Conservation (phyloP, 2,797 vertebrate species). For the Epinephelus awoara region DNA sequence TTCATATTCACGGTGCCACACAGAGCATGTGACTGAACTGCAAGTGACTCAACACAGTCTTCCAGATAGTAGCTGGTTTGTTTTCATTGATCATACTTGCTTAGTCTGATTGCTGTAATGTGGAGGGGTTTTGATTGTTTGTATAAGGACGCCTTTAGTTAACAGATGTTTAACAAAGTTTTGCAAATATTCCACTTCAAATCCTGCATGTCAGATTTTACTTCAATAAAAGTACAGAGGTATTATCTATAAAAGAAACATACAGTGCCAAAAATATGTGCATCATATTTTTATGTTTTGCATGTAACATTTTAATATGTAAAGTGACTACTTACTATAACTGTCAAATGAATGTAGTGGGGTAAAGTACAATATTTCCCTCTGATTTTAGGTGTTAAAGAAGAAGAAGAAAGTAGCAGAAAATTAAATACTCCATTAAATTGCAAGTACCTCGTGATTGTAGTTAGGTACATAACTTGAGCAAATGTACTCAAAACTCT, state of each 20-base stretch:
- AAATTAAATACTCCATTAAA: not conserved
- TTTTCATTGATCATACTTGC: not conserved
- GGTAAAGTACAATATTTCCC: not conserved
- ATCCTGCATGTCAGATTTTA: not conserved
- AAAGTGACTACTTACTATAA: not conserved
- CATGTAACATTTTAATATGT: too few species aligned
- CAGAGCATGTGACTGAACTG: slow-evolving; percentile 3
- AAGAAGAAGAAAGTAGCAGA: not conserved
- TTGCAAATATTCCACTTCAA: slow-evolving; percentile 1
- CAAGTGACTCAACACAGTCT: not conserved
- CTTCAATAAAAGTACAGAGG: not conserved
- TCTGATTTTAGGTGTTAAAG: not conserved
- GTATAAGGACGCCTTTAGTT: not conserved
- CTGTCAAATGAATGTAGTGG: not conserved
- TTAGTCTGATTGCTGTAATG: not conserved
- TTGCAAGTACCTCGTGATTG: not conserved
- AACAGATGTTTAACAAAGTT: not conserved
- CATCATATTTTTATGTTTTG: not conserved
- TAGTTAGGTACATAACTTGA: not conserved
- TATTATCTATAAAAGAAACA: not conserved
- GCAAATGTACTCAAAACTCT: not conserved
- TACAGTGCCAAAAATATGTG: not conserved
- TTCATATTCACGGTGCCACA: slow-evolving; percentile 10
- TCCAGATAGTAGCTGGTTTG: slow-evolving; percentile 3
- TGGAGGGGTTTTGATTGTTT: not conserved